These are phyloP conservation scores for Dromas ardeola DNA, from an alignment of 2,113 vertebrate genomes.

Conservation along the genomic window DNA sequence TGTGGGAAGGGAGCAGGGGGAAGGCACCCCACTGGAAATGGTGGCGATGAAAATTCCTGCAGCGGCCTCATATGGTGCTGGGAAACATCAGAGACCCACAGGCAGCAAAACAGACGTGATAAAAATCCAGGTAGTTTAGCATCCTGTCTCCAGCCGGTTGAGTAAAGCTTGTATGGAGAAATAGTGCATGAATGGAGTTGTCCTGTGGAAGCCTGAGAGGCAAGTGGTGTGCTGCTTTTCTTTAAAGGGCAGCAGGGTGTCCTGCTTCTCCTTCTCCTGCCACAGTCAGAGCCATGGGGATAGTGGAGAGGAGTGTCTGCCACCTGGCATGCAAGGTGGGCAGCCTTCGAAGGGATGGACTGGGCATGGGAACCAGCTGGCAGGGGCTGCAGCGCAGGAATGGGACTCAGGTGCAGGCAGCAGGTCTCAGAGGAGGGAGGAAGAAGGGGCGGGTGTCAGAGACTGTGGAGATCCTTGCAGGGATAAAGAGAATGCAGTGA, in stretches of 20 bases:
- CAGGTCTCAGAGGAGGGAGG: background rate
- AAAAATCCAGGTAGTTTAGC: background rate
- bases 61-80: background rate
- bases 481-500: background rate
- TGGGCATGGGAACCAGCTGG: too few species aligned
- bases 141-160: background rate
- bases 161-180: background rate
- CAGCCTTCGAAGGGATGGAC: background rate
- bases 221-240: background rate
- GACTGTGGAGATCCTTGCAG: background rate
- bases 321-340: background rate
- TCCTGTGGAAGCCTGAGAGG: background rate
- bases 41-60: background rate
- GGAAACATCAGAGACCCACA: background rate
- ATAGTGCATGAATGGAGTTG: fast-evolving
- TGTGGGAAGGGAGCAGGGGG: background rate
- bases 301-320: background rate
- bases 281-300: background rate
- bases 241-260: background rate
- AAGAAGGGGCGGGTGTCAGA: background rate
- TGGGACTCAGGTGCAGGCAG: background rate
- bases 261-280: background rate
- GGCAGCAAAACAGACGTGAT: background rate
- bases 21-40: background rate
- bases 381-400: background rate